Conservation (phyloP, 2,113 vertebrate genomes). For the Aramus guarauna region DNA sequence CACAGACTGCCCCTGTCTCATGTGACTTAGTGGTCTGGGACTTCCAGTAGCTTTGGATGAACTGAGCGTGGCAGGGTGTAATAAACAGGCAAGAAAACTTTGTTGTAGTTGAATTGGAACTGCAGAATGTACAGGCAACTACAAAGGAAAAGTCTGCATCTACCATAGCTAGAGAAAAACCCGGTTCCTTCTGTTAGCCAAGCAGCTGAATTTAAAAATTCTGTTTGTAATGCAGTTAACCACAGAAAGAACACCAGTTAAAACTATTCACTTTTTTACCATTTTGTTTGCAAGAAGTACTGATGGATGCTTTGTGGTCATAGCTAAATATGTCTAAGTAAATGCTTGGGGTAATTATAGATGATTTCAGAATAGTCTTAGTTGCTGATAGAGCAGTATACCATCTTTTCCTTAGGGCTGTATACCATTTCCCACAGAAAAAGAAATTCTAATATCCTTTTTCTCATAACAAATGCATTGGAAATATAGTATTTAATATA, state of each 20-base stretch:
- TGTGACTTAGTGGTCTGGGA: not conserved
- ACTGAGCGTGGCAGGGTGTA: not conserved
- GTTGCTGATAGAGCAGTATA: not conserved
- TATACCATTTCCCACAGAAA: not conserved
- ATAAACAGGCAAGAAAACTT: not conserved
- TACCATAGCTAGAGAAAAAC: not conserved
- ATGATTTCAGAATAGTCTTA: not conserved
- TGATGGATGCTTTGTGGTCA: not conserved
- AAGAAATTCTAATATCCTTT: not conserved
- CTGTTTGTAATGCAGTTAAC: not conserved
- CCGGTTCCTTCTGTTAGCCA: not conserved
- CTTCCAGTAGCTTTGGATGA: not conserved
- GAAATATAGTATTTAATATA: not conserved
- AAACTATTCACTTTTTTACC: not conserved
- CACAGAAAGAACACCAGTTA: not conserved
- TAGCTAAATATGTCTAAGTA: not conserved
- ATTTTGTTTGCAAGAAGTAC: not conserved
- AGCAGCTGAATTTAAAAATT: not conserved
- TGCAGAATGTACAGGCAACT: not conserved
- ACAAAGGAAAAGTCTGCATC: not conserved
- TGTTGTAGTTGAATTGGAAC: not conserved
- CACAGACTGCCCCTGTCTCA: not conserved
- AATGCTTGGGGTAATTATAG: not conserved
- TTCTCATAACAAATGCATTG: not conserved
- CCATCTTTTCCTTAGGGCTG: not conserved